These are phyloP conservation scores for Paramacrobiotus metropolitanus DNA, from an alignment of 1,140 invertebrate genomes.

Conservation along the genomic window DNA sequence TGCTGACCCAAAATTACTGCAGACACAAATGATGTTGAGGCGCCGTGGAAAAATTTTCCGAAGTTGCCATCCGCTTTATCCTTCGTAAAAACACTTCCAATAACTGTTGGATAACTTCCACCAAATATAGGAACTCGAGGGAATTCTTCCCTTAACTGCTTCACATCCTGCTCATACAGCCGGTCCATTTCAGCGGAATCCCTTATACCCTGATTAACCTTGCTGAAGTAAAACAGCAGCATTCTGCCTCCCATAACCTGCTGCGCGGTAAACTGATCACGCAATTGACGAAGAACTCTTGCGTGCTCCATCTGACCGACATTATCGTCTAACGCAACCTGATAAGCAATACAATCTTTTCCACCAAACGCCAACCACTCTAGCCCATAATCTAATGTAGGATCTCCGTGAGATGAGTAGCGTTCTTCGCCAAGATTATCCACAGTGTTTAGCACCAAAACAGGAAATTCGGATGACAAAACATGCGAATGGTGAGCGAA, in stretches of 20 bases:
- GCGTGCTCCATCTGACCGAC: not conserved
- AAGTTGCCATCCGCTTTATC: not conserved
- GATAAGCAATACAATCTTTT: not conserved
- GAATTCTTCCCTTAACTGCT: not conserved
- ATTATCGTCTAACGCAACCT: not conserved
- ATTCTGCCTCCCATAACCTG: not conserved
- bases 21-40: not conserved
- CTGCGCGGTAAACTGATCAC: not conserved
- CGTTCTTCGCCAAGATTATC: too few species aligned
- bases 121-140: not conserved
- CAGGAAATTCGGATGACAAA: not conserved
- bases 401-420: too few species aligned
- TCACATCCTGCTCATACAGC: not conserved
- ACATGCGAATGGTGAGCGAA: not conserved
- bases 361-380: not conserved
- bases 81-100: not conserved
- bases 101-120: not conserved
- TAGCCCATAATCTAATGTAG: not conserved
- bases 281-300: not conserved
- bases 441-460: not conserved
- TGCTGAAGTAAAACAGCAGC: not conserved
- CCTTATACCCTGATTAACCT: not conserved
- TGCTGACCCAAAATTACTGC: not conserved
- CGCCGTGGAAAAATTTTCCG: not conserved
- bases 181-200: not conserved